Evolutionary conservation across 64 coral and sea anemone genomes (phyloP).

Genomic region (Cladopsammia gracilis): DNA sequence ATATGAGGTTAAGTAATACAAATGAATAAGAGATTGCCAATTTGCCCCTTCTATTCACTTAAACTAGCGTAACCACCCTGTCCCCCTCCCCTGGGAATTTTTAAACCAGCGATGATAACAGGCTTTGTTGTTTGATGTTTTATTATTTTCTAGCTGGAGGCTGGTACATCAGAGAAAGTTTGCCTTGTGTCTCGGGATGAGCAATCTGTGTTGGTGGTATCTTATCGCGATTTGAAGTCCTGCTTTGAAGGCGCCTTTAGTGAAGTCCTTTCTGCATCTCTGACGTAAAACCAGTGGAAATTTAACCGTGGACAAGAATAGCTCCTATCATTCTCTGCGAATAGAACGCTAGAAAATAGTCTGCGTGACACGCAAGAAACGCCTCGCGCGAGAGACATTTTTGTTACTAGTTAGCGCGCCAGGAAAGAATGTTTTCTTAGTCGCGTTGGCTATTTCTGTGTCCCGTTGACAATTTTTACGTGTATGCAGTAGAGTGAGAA

Average conservation of each 20-base stretch:
- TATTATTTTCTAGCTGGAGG: conserved; percentile 81
- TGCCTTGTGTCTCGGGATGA: conserved; percentile 96
- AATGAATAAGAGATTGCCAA: too few species aligned
- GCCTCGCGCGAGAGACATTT: background rate
- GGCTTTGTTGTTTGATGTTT: background rate
- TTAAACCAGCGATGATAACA: too few species aligned
- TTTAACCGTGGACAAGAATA: conserved; percentile 11
- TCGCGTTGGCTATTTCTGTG: too few species aligned
- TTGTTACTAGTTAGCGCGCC: too few species aligned
- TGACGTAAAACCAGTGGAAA: conserved; percentile 51
- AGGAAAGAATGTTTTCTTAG: too few species aligned
- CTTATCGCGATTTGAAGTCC: conserved; percentile 89
- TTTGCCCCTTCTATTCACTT: too few species aligned
- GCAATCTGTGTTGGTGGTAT: conserved; percentile 93
- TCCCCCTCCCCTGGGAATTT: too few species aligned
- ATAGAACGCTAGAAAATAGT: background rate
- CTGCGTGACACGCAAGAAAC: background rate
- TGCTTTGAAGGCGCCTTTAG: conserved; percentile 93
- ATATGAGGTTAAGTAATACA: too few species aligned
- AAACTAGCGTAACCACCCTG: too few species aligned
- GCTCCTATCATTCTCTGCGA: background rate
- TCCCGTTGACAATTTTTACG: too few species aligned
- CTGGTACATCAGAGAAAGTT: conserved; percentile 91
- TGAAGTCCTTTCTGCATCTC: conserved; percentile 81
- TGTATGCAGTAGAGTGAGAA: too few species aligned